phyloP scores from a whole-genome alignment of 1,140 invertebrate species.

The Galleria mellonella region DNA sequence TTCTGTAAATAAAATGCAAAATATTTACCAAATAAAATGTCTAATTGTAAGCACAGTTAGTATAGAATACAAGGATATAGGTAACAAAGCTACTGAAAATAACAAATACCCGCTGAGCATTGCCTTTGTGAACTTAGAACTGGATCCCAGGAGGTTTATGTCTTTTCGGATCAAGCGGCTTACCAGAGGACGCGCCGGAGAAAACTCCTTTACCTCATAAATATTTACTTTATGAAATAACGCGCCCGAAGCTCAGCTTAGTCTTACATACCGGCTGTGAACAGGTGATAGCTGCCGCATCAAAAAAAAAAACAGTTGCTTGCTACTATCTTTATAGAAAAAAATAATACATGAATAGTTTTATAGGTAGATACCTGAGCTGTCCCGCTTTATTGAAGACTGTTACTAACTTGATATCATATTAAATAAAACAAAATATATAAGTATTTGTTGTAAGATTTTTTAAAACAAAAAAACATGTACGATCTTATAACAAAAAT shows the following conservation, averaged over 20 bases:
- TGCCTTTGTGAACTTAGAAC: constrained; percentile 65
- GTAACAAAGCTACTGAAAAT: constrained; percentile 12
- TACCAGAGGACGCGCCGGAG: constrained; percentile 47
- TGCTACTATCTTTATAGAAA: constrained; percentile 18
- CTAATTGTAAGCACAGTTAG: too few species aligned
- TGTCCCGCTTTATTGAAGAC: too few species aligned
- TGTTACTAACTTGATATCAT: too few species aligned
- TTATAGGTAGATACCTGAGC: too few species aligned
- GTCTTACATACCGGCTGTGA: constrained; percentile 50
- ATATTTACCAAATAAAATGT: too few species aligned
- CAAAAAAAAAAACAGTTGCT: constrained; percentile 41
- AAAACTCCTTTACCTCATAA: constrained; percentile 68
- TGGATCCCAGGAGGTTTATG: constrained; percentile 68
- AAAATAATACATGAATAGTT: not conserved
- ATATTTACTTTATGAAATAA: constrained; percentile 74
- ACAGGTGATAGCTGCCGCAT: constrained; percentile 62
- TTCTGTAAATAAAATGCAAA: too few species aligned
- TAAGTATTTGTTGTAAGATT: too few species aligned
- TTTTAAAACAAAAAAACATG: too few species aligned
- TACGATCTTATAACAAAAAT: too few species aligned
- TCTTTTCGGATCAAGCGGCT: constrained; percentile 69
- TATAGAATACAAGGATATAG: too few species aligned
- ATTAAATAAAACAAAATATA: too few species aligned
- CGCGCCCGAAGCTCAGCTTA: constrained; percentile 50
- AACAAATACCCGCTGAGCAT: constrained; percentile 37